Base-by-base conservation (phyloP, 2,797 vertebrate genomes). In the Malacoraja senta region DNA sequence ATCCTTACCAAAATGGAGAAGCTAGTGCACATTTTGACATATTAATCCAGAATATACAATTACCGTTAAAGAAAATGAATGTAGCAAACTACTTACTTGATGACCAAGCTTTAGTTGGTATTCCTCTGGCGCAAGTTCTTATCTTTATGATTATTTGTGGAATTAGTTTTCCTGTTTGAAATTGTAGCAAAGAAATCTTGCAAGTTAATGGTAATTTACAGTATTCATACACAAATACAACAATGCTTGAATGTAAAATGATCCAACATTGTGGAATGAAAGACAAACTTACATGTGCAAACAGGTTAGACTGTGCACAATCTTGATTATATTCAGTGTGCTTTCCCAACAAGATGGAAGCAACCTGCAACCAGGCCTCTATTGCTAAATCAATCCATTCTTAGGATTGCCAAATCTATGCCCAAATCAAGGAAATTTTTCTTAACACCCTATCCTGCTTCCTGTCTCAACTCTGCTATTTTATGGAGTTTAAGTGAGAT, bases 71-170 rank as follows among this genome's bases (percentile, higher is more conserved):
- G 21, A 15, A 65, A 90, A 68, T 9, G 35, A 94, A 94, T 93
- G 95, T 94, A n/a, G 53, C 29, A 24, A 26, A 65, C 19, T 77
- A 94, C 94, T 94, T 90, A 94, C 94, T 86, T 76, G 88, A 94
- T 94, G 77, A 93, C 94, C 95, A 94, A 26, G 90, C 94, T 95
- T 97, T 98, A 99, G 97, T 99, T 99, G 96, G 97, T 98, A 97
- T 99, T 99, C 97, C 99, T 98, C 97, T 99, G 99, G 95, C 99
- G 98, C 96, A 99, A 96, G 96, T 98, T 99, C 98, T 99, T 99
- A 96, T 99, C 98, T 97, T 99, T 99, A 96, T 99, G 98, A 96
- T 99, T 99, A 97, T 99, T 99, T 96, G 99, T 99, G 94, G 98
- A 99, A 96, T 99, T 99, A 93, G 98, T 99, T 98, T 99, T 99